Evolutionary conservation across 2,113 vertebrate species (phyloP).

Genomic region (Apeltes quadracus): DNA sequence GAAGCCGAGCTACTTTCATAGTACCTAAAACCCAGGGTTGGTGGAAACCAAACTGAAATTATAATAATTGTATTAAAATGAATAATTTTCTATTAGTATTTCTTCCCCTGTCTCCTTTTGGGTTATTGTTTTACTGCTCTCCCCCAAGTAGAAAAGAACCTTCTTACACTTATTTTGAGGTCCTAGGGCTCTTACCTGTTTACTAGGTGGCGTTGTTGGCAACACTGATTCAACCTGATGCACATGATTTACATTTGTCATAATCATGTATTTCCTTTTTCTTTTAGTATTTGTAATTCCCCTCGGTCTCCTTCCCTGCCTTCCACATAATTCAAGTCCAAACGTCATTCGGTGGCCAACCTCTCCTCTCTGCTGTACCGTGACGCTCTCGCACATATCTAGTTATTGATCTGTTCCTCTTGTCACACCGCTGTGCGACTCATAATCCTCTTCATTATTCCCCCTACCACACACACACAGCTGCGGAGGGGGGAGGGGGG

Average conservation of each 20-base stretch:
- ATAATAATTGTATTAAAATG: no score
- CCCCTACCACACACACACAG: slow-evolving; percentile 23
- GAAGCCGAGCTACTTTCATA: no score
- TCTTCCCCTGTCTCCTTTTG: no score
- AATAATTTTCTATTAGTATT: no score
- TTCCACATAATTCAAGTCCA: slow-evolving; percentile 39
- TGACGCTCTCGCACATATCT: slow-evolving; percentile 45
- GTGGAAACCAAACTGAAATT: no score
- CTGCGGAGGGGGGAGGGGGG: slow-evolving; percentile 33
- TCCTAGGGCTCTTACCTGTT: no score
- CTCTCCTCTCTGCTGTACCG: slow-evolving; percentile 39
- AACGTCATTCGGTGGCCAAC: slow-evolving; percentile 39
- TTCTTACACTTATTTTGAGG: no score
- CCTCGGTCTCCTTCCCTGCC: slow-evolving; percentile 13
- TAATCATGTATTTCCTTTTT: not conserved
- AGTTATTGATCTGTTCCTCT: slow-evolving; percentile 62
- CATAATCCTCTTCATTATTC: slow-evolving; percentile 73
- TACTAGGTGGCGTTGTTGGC: no score
- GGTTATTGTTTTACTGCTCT: no score
- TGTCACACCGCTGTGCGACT: slow-evolving; percentile 50
- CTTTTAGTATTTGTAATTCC: not conserved
- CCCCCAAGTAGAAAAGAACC: no score
- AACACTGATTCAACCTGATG: no score
- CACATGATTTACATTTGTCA: not conserved
- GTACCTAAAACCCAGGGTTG: no score